Evolutionary conservation across 2,113 vertebrate genomes (phyloP).

Genomic region (Rousettus leschenaultii): DNA sequence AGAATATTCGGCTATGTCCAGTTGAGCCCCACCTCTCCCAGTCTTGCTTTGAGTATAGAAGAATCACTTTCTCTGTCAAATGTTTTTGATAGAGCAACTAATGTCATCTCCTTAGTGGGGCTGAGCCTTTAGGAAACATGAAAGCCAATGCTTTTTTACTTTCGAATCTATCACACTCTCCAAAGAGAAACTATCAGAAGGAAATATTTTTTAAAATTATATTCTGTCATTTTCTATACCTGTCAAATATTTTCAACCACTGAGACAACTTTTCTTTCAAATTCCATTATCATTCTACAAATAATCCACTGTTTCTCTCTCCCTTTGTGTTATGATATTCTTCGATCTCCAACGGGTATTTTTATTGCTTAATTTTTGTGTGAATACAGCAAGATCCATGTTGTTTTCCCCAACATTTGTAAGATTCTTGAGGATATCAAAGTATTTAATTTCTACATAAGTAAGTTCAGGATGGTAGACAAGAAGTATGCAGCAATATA

Average conservation of each 20-base stretch:
- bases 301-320: not conserved
- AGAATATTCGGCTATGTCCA: not conserved
- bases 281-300: not conserved
- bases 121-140: not conserved
- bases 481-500: not conserved
- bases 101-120: not conserved
- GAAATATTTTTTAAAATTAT: not conserved
- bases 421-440: not conserved
- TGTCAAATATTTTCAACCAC: not conserved
- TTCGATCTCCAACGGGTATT: constrained; percentile 1
- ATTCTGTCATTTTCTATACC: not conserved
- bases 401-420: not conserved
- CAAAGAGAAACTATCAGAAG: not conserved
- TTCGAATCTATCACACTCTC: not conserved
- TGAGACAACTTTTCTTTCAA: not conserved
- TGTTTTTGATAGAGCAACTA: not conserved
- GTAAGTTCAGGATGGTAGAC: not conserved
- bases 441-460: constrained; percentile 35
- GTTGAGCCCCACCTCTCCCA: not conserved
- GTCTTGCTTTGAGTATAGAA: not conserved
- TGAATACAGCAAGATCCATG: not conserved
- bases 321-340: not conserved
- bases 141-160: not conserved
- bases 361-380: not conserved
- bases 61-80: not conserved